Conservation (phyloP, 2,797 vertebrate species). For the Xerus rutilus region DNA sequence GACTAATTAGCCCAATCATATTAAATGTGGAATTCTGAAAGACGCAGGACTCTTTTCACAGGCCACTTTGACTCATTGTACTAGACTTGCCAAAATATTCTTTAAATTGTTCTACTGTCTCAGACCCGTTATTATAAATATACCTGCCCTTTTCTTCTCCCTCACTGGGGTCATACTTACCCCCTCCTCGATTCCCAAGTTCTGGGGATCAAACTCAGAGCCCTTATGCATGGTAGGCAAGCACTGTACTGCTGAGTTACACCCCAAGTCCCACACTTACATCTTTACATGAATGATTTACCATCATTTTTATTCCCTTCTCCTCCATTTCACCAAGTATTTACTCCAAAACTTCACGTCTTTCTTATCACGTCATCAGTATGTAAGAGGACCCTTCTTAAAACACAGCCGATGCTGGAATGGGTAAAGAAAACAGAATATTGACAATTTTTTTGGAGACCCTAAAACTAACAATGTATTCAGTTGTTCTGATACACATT, state of each 20-base stretch:
- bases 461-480: not conserved
- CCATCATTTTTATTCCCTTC: not conserved
- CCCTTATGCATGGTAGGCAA: no score
- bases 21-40: not conserved
- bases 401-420: not conserved
- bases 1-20: not conserved
- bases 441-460: not conserved
- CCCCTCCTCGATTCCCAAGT: not conserved
- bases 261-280: not conserved
- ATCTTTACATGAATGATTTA: not conserved
- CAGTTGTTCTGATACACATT: no score
- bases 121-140: not conserved
- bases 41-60: not conserved
- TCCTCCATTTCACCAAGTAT: not conserved
- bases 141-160: not conserved
- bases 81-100: not conserved
- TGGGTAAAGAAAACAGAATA: not conserved
- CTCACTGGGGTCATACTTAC: not conserved
- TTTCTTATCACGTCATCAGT: not conserved
- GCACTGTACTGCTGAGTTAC: no score
- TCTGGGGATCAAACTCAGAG: no score
- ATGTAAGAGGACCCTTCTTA: not conserved
- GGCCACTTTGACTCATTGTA: not conserved
- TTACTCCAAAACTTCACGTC: not conserved
- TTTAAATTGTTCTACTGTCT: not conserved